These are phyloP conservation scores for Melipona bicolor DNA, from an alignment of 2,888 invertebrate genomes.

Conservation along the genomic window DNA sequence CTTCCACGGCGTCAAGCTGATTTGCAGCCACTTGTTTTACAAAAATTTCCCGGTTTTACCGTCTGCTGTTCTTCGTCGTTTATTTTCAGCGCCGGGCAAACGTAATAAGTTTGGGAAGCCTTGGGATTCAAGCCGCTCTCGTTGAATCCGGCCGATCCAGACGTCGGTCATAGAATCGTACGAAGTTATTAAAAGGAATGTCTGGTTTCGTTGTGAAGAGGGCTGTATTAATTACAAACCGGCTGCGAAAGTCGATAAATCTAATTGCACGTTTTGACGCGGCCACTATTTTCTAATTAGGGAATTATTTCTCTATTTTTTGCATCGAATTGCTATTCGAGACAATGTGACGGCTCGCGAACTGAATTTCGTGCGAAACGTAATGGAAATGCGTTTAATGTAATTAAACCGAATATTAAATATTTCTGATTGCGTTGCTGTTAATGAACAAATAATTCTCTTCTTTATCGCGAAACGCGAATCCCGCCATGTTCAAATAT, in stretches of 20 bases:
- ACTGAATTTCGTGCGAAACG: background rate
- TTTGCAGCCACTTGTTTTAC: constrained; percentile 38
- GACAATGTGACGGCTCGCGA: background rate
- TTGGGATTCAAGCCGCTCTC: constrained; percentile 6
- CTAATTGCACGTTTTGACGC: too few relatives aligned
- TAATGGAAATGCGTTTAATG: too few relatives aligned
- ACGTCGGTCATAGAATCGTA: background rate
- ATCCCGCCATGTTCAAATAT: too few relatives aligned
- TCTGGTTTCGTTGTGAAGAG: too few relatives aligned
- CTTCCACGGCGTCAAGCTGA: constrained; percentile 23
- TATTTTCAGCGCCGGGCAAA: constrained; percentile 4
- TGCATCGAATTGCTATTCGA: background rate
- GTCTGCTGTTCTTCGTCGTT: background rate
- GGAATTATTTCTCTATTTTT: background rate
- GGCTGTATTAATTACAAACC: background rate
- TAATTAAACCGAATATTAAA: too few relatives aligned
- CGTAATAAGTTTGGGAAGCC: background rate
- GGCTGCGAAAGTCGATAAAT: background rate
- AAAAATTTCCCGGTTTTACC: constrained; percentile 12
- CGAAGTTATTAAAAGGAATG: background rate
- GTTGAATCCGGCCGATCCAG: constrained; percentile 5
- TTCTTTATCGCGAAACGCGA: too few relatives aligned
- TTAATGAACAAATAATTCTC: too few relatives aligned
- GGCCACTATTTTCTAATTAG: background rate
- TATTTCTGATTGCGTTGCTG: too few relatives aligned